A percentile compares a stretch with the other conserved stretches of the same genome.
These are phyloP conservation scores for Oligia fasciuncula DNA, from an alignment of 2,888 invertebrate genomes.

Conservation along the genomic window DNA sequence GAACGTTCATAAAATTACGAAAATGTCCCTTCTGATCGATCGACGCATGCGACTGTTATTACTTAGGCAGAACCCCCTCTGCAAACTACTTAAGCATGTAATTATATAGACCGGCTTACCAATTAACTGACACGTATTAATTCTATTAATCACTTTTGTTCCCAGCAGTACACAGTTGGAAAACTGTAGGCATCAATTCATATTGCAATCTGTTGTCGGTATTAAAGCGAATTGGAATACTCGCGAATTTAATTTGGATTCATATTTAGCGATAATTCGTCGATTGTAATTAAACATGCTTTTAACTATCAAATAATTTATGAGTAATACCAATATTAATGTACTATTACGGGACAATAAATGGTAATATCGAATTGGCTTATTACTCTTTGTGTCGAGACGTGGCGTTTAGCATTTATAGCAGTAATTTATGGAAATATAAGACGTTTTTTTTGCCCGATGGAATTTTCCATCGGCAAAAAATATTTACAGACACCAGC, in stretches of 20 bases:
- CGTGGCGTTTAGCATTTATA: not conserved
- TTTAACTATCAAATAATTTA: constrained; percentile 51
- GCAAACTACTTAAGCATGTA: not conserved
- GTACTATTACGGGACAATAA: constrained; percentile 18
- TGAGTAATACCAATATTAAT: constrained; percentile 40
- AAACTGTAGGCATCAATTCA: constrained; percentile 73
- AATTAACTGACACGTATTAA: constrained; percentile 29
- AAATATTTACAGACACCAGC: too few species aligned
- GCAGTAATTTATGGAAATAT: not conserved
- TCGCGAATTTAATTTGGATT: constrained; percentile 64
- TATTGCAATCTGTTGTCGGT: constrained; percentile 71
- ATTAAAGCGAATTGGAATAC: constrained; percentile 70
- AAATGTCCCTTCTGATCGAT: too few species aligned
- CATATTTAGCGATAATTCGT: constrained; percentile 63
- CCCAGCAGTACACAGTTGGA: constrained; percentile 51
- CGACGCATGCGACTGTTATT: too few species aligned
- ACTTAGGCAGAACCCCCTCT: not conserved
- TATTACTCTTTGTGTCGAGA: constrained; percentile 4
- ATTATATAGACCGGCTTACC: not conserved
- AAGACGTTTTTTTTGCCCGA: too few species aligned
- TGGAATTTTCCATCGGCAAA: too few species aligned
- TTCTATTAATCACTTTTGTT: constrained; percentile 32
- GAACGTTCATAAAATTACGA: not conserved
- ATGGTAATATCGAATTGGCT: not conserved
- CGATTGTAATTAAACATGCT: constrained; percentile 55